These are phyloP conservation scores for Apantesis nais DNA, from an alignment of 2,888 invertebrate genomes.

Conservation along the genomic window DNA sequence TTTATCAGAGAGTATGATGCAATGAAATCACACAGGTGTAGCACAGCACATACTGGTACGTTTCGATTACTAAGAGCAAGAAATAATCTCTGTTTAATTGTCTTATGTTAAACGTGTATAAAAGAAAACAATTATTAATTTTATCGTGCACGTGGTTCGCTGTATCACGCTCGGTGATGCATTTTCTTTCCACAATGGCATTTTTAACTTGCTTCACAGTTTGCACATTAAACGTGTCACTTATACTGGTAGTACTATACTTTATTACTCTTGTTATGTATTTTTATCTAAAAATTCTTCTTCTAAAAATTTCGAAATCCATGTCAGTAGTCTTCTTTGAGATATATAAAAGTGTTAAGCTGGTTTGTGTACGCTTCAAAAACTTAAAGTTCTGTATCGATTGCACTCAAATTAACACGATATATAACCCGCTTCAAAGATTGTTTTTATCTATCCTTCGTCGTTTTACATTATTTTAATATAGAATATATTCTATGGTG, in stretches of 20 bases:
- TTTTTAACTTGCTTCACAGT: conserved; percentile 36
- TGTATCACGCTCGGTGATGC: conserved; percentile 33
- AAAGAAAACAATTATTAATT: conserved; percentile 17
- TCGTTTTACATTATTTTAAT: no score
- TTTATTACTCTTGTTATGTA: neutral
- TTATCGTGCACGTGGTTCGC: conserved; percentile 45
- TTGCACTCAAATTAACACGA: no score
- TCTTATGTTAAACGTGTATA: conserved; percentile 16
- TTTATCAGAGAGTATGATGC: conserved; percentile 13
- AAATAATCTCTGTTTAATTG: conserved; percentile 22
- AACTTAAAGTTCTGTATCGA: no score
- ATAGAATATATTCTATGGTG: neutral
- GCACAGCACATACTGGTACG: neutral
- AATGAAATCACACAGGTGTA: conserved; percentile 11
- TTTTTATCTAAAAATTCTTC: neutral
- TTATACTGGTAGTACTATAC: no score
- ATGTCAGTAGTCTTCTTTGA: no score
- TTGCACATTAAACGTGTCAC: conserved; percentile 32
- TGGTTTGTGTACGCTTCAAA: no score
- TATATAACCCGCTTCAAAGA: no score
- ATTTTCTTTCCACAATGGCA: conserved; percentile 41
- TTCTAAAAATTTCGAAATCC: no score
- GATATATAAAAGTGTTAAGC: no score
- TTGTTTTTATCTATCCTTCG: no score
- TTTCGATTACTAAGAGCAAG: neutral